Evolutionary conservation across 1,140 invertebrate species (phyloP).

Genomic region (Drosophila tropicalis): DNA sequence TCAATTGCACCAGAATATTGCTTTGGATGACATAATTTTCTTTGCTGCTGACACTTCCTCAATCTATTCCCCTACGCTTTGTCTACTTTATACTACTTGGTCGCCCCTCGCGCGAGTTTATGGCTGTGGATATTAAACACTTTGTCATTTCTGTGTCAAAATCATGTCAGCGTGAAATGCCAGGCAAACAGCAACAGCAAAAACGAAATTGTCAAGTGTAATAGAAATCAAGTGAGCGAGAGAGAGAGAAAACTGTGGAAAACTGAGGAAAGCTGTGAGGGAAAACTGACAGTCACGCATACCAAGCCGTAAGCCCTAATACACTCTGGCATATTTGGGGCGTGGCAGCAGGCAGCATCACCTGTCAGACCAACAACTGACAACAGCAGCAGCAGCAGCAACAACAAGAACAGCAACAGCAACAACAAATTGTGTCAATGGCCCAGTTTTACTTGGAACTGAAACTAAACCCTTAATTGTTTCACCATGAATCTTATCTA

Average conservation of each 20-base stretch:
- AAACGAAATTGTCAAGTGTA: conserved; percentile 57
- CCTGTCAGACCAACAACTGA: conserved; percentile 20
- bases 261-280: conserved; percentile 32
- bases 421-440: conserved; percentile 14
- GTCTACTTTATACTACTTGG: conserved; percentile 37
- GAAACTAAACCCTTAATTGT: conserved; percentile 24
- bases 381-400: conserved; percentile 10
- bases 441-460: conserved; percentile 31
- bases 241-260: conserved; percentile 27
- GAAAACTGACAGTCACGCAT: conserved; percentile 47
- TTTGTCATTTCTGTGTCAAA: conserved; percentile 75
- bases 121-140: conserved; percentile 57
- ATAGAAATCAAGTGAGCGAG: conserved; percentile 58
- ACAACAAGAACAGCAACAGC: conserved; percentile 9
- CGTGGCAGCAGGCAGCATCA: conserved; percentile 38
- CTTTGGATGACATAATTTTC: conserved; percentile 8
- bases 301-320: conserved; percentile 34
- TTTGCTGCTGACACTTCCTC: conserved; percentile 3
- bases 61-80: background rate
- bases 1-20: background rate
- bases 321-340: conserved; percentile 55
- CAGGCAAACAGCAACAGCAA: conserved; percentile 21
- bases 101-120: background rate
- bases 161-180: conserved; percentile 65
- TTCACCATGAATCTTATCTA: conserved; percentile 65